Conservation (phyloP, 2,888 invertebrate genomes). For the Synanthedon tipuliformis region DNA sequence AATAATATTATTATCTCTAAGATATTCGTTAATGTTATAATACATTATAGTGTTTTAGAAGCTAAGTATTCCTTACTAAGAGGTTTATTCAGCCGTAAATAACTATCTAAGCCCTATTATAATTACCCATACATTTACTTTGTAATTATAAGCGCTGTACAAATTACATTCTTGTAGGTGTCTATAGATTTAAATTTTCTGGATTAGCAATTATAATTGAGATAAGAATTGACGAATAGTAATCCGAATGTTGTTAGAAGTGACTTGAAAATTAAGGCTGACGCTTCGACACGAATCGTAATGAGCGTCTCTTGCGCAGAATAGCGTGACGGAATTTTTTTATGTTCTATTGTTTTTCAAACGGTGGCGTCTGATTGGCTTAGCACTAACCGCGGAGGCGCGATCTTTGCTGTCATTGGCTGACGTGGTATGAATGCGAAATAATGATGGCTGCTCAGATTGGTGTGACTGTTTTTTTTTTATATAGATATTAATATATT, state of each 20-base stretch:
- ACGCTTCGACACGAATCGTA: background rate
- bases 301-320: conserved; percentile 34
- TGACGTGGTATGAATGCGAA: conserved; percentile 49
- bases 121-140: too few relatives aligned
- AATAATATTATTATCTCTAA: too few relatives aligned
- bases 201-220: too few relatives aligned
- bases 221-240: too few relatives aligned
- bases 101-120: too few relatives aligned
- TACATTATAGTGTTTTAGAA: too few relatives aligned
- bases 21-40: too few relatives aligned
- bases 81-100: too few relatives aligned
- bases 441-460: conserved; percentile 57
- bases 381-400: conserved; percentile 40
- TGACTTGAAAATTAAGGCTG: background rate
- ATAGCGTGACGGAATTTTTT: conserved; percentile 58
- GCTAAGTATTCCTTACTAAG: too few relatives aligned
- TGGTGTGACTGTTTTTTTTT: conserved; percentile 35
- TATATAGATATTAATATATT: conserved; percentile 6
- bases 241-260: background rate
- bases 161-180: too few relatives aligned
- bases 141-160: too few relatives aligned
- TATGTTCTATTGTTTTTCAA: conserved; percentile 69
- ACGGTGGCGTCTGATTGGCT: conserved; percentile 41
- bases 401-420: conserved; percentile 40
- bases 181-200: too few relatives aligned